phyloP scores from a whole-genome alignment of 2,113 vertebrate species.

The Scomber colias region DNA sequence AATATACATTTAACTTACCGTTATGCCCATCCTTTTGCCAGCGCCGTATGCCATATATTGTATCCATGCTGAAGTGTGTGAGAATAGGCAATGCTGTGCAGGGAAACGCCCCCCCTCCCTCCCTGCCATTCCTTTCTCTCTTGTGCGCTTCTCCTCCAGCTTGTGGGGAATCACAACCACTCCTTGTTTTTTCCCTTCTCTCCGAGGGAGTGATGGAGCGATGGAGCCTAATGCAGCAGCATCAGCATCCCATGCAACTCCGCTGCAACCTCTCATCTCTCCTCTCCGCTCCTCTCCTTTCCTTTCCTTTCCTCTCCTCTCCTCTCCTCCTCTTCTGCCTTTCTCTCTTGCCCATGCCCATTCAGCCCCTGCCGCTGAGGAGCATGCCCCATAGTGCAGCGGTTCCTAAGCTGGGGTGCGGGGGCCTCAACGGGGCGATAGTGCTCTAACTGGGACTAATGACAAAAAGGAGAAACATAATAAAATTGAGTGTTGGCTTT shows the following conservation, averaged over 20 bases:
- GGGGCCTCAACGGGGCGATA: conserved; percentile 32
- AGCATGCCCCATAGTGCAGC: conserved; percentile 52
- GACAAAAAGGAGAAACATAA: not conserved
- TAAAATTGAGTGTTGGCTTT: not conserved
- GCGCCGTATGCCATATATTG: conserved; percentile 56
- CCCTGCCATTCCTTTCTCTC: conserved; percentile 72
- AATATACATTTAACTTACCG: conserved; percentile 67
- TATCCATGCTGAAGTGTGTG: conserved; percentile 72
- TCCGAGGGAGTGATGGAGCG: conserved; percentile 70
- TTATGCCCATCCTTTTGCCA: conserved; percentile 40
- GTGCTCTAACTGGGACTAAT: not conserved
- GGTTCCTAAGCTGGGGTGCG: conserved; percentile 49
- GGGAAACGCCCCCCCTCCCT: conserved; percentile 76
- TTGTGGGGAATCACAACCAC: conserved; percentile 80
- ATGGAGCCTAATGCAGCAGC: conserved; percentile 58
- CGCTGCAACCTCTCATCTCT: conserved; percentile 78
- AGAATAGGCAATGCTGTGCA: conserved; percentile 59
- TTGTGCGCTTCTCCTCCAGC: conserved; percentile 63
- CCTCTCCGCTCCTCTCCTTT: conserved; percentile 23
- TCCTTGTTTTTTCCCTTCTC: conserved; percentile 79
- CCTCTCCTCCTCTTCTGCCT: conserved; percentile 18
- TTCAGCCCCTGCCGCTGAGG: conserved; percentile 32
- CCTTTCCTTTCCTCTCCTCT: not conserved
- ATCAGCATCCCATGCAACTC: conserved; percentile 74
- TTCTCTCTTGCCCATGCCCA: conserved; percentile 32